phyloP scores from a whole-genome alignment of 2,797 vertebrate genomes.

The Ptychadena robeensis region DNA sequence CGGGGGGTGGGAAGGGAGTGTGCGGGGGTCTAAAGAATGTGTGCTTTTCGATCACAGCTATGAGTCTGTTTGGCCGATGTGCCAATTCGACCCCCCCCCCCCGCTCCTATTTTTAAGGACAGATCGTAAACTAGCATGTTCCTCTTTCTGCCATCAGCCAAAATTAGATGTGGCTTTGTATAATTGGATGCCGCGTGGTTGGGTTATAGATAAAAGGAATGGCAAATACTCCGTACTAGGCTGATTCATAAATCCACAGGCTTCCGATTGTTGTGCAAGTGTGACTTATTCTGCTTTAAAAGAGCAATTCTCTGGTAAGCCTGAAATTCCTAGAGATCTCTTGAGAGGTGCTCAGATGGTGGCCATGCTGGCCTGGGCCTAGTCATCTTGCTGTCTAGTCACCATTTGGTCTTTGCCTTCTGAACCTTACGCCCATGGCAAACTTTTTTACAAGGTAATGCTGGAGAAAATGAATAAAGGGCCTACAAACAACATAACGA shows the following conservation, averaged over 20 bases:
- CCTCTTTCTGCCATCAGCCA: conserved; percentile 19
- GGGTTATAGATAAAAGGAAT: not conserved
- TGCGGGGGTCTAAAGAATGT: conserved; percentile 36
- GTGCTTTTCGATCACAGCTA: conserved; percentile 12
- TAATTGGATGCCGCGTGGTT: not conserved
- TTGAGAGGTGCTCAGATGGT: not conserved
- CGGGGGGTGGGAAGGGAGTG: conserved; percentile 52
- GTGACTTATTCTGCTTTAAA: not conserved
- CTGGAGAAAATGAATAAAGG: too few relatives aligned
- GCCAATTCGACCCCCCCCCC: too few relatives aligned
- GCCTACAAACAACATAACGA: too few relatives aligned
- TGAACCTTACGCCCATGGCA: too few relatives aligned
- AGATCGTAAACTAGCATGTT: conserved; percentile 10
- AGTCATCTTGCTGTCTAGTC: too few relatives aligned
- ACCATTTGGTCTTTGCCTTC: too few relatives aligned
- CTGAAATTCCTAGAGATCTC: not conserved
- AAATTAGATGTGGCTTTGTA: conserved; percentile 23
- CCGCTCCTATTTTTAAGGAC: conserved; percentile 33
- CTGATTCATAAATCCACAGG: conserved; percentile 23
- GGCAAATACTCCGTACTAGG: not conserved
- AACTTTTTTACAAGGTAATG: too few relatives aligned
- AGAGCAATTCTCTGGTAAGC: not conserved
- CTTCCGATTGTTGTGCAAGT: not conserved
- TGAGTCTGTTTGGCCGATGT: conserved; percentile 21
- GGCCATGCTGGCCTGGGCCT: not conserved